Evolutionary conservation across 2,888 invertebrate species (phyloP).

Genomic region (Sarcophaga carnaria): DNA sequence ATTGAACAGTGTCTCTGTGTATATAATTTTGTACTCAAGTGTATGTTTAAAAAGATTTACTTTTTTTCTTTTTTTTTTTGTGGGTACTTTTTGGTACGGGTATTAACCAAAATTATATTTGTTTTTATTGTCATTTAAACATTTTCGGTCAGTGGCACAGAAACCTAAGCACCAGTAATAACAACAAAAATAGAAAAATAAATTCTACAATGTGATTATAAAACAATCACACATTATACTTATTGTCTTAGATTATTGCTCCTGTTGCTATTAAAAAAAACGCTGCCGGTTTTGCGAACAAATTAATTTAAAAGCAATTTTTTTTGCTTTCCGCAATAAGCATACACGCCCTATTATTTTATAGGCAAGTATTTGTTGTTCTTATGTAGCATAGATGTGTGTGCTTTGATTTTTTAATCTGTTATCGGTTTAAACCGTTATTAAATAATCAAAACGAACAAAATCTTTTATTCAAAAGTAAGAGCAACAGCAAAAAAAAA

Average conservation of each 20-base stretch:
- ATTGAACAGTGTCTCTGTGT: constrained; percentile 10
- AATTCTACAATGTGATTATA: background rate
- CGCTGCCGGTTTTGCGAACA: no score
- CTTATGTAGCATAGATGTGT: background rate
- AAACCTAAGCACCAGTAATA: constrained; percentile 11
- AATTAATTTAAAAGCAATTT: no score
- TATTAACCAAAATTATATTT: background rate
- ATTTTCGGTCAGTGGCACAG: constrained; percentile 61
- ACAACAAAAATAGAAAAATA: background rate
- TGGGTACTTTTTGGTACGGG: background rate
- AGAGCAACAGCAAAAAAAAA: no score
- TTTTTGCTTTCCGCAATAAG: background rate
- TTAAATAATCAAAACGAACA: constrained; percentile 26
- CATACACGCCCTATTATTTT: constrained; percentile 18
- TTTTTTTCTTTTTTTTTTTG: background rate
- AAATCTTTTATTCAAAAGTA: background rate
- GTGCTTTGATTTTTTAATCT: constrained; percentile 6
- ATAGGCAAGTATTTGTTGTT: constrained; percentile 6
- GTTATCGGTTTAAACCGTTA: constrained; percentile 20
- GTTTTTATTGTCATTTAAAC: constrained; percentile 16
- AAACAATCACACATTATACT: no score
- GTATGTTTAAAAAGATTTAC: constrained; percentile 11
- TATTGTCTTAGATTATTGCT: background rate
- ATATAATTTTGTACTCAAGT: background rate
- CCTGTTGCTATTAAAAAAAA: background rate